Evolutionary conservation across 2,888 invertebrate genomes (phyloP).

Genomic region (Drosophila rubida): DNA sequence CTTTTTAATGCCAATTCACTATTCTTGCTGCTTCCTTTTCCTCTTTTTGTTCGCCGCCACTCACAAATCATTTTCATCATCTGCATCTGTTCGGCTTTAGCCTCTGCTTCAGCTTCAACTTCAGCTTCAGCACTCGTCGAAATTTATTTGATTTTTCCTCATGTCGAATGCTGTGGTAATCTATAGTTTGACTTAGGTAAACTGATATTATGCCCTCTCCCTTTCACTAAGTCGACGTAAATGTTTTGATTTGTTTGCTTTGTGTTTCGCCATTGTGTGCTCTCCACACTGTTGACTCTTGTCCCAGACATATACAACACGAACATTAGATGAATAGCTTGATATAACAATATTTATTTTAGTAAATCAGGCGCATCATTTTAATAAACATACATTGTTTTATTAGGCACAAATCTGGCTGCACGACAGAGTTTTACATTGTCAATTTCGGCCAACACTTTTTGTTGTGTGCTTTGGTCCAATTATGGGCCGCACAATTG

Average conservation of each 20-base stretch:
- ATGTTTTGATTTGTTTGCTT: slow-evolving; percentile 27
- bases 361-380: background rate
- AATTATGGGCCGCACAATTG: slow-evolving; percentile 30
- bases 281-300: slow-evolving; percentile 9
- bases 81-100: slow-evolving; percentile 22
- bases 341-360: slow-evolving; percentile 2
- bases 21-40: background rate
- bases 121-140: slow-evolving; percentile 17
- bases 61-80: slow-evolving; percentile 21
- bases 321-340: slow-evolving; percentile 13
- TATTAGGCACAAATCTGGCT: background rate
- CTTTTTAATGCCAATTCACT: slow-evolving; percentile 59
- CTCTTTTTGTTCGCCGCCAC: background rate
- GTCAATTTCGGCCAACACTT: background rate
- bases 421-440: background rate
- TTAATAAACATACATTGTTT: background rate
- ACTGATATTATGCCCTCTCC: slow-evolving; percentile 18
- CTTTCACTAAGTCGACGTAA: slow-evolving; percentile 1
- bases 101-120: no score
- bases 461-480: slow-evolving; percentile 2
- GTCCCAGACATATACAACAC: background rate
- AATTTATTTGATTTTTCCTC: slow-evolving; percentile 20
- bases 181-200: slow-evolving; percentile 33
- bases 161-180: slow-evolving; percentile 7
- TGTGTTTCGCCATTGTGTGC: slow-evolving; percentile 24